phyloP scores from a whole-genome alignment of 2,797 vertebrate species.

The Crax fasciolata region DNA sequence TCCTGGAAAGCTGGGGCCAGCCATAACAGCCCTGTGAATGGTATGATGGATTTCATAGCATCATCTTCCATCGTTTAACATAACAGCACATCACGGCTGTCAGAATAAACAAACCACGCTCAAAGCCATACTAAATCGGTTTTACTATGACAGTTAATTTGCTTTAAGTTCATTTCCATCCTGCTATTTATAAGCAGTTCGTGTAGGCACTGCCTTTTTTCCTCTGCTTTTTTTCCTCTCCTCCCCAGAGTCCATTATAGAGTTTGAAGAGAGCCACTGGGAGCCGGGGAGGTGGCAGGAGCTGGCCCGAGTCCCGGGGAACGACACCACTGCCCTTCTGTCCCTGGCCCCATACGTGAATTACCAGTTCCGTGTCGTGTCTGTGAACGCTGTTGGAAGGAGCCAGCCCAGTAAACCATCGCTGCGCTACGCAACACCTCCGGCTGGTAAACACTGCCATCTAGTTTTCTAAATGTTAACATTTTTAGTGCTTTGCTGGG shows the following conservation, averaged over 20 bases:
- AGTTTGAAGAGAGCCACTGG: slow-evolving; percentile 91
- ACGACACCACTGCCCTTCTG: slow-evolving; percentile 82
- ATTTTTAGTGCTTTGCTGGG: not conserved
- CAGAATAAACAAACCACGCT: not conserved
- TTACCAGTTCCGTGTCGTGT: slow-evolving; percentile 91
- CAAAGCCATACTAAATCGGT: not conserved
- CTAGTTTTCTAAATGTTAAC: fast-evolving
- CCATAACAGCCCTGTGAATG: slow-evolving; percentile 91
- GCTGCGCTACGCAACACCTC: slow-evolving; percentile 88
- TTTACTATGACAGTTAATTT: not conserved
- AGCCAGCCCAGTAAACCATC: slow-evolving; percentile 87
- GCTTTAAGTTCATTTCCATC: not conserved
- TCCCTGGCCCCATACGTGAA: slow-evolving; percentile 88
- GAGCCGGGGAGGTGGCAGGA: slow-evolving; percentile 92
- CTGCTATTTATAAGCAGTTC: not conserved
- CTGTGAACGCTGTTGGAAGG: slow-evolving; percentile 88
- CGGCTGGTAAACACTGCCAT: slow-evolving; percentile 85
- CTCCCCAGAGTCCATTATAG: slow-evolving; percentile 89
- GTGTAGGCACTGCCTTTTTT: not conserved
- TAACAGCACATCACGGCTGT: not conserved
- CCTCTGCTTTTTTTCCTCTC: not conserved
- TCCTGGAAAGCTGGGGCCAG: slow-evolving; percentile 91
- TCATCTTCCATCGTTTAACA: not conserved
- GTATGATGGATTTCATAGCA: slow-evolving; percentile 78
- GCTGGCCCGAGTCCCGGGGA: slow-evolving; percentile 83